Percentiles rank a stretch among this genome's conserved stretches.
Conservation (phyloP, 2,888 invertebrate species). For the Andrena praecox region DNA sequence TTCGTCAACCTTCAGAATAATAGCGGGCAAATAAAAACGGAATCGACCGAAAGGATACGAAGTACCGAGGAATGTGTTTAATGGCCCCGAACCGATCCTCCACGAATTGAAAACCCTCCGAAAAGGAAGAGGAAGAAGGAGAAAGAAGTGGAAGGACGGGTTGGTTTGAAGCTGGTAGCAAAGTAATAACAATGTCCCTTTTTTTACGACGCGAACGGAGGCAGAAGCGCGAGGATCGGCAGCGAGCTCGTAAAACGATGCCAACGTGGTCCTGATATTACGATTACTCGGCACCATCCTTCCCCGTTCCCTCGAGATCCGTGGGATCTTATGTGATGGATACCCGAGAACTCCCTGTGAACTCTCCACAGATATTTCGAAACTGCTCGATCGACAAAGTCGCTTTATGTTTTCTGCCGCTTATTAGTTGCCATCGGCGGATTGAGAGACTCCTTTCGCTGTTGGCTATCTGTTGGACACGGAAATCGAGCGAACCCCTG, state of each 20-base stretch:
- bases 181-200: conserved; percentile 55
- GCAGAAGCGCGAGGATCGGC: conserved; percentile 37
- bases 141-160: neutral
- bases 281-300: conserved; percentile 46
- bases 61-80: conserved; percentile 26
- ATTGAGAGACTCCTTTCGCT: neutral
- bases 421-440: neutral
- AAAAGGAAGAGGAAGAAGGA: neutral
- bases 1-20: neutral
- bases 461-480: conserved; percentile 3
- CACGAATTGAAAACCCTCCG: conserved; percentile 16
- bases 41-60: neutral
- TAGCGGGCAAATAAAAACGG: neutral
- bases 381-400: conserved; percentile 9
- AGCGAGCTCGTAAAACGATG: conserved; percentile 59
- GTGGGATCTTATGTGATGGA: conserved; percentile 44
- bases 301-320: conserved; percentile 19
- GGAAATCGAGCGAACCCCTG: conserved; percentile 15
- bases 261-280: conserved; percentile 47
- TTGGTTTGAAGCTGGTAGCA: conserved; percentile 40
- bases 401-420: conserved; percentile 13
- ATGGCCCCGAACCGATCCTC: neutral
- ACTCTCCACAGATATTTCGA: conserved; percentile 25
- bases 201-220: conserved; percentile 49
- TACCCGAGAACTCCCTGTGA: conserved; percentile 11